phyloP scores from a whole-genome alignment of 2,797 vertebrate species.

The Melanotaenia trifasciata region DNA sequence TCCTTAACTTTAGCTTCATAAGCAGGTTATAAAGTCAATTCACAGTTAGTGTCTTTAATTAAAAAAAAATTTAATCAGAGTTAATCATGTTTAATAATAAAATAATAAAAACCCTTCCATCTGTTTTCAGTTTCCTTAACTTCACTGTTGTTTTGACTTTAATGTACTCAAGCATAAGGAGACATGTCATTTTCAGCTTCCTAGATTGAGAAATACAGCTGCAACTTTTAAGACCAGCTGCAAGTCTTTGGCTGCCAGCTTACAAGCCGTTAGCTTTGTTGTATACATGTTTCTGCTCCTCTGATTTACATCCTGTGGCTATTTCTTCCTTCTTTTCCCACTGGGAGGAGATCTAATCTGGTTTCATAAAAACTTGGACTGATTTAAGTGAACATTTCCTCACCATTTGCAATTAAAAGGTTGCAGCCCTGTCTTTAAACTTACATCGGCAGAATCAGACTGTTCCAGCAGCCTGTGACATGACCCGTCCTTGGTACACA shows the following conservation, averaged over 20 bases:
- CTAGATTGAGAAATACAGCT: neutral
- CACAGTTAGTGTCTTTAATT: constrained; percentile 15
- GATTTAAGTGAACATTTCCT: constrained; percentile 3
- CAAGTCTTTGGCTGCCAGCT: neutral
- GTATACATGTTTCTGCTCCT: constrained; percentile 15
- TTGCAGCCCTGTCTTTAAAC: constrained; percentile 22
- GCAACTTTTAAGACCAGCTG: neutral
- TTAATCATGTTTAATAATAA: neutral
- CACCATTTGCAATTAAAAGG: constrained; percentile 24
- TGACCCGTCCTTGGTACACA: constrained; percentile 44
- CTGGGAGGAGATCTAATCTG: neutral
- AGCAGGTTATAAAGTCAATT: constrained; percentile 48
- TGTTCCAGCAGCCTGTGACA: constrained; percentile 22
- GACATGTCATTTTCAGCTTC: neutral
- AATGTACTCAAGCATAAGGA: too few species aligned
- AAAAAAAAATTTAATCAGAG: constrained; percentile 1
- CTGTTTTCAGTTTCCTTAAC: too few species aligned
- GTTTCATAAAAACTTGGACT: neutral
- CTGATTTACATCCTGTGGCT: constrained; percentile 18
- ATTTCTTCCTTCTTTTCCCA: constrained; percentile 5
- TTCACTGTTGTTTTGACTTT: too few species aligned
- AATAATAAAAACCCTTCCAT: neutral
- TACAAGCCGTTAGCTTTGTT: neutral
- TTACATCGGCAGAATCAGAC: neutral
- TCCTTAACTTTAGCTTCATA: constrained; percentile 42